Evolutionary conservation across 2,888 invertebrate species (phyloP).

Genomic region (Conops quadrifasciatus): DNA sequence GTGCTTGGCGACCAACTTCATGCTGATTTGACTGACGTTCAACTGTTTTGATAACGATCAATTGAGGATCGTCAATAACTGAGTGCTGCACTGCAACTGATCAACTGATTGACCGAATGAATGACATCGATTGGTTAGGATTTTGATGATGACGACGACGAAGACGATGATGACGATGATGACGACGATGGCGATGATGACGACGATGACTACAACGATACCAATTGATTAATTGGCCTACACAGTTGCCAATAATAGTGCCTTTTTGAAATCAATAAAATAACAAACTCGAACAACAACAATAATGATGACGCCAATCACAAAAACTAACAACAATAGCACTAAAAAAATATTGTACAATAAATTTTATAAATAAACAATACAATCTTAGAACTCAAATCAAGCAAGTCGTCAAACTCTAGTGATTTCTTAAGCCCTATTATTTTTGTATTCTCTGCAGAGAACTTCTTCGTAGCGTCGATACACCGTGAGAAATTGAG

Average conservation of each 20-base stretch:
- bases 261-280: conserved; percentile 4
- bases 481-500: no score
- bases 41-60: no score
- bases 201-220: not conserved
- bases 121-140: not conserved
- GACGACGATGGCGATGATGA: not conserved
- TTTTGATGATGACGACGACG: no score
- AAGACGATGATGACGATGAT: not conserved
- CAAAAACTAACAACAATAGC: conserved; percentile 11
- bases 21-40: no score
- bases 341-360: not conserved
- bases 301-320: not conserved
- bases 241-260: conserved; percentile 28
- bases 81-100: not conserved
- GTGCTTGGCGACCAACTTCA: no score
- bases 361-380: conserved; percentile 21
- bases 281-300: conserved; percentile 8
- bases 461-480: no score
- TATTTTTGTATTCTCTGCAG: not conserved
- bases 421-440: conserved; percentile 10
- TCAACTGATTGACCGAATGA: not conserved
- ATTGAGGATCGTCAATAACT: not conserved
- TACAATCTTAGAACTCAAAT: conserved; percentile 8
- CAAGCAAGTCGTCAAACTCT: not conserved
- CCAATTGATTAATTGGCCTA: conserved; percentile 27